phyloP scores from a whole-genome alignment of 2,113 vertebrate species.

The Phoenicopterus ruber region DNA sequence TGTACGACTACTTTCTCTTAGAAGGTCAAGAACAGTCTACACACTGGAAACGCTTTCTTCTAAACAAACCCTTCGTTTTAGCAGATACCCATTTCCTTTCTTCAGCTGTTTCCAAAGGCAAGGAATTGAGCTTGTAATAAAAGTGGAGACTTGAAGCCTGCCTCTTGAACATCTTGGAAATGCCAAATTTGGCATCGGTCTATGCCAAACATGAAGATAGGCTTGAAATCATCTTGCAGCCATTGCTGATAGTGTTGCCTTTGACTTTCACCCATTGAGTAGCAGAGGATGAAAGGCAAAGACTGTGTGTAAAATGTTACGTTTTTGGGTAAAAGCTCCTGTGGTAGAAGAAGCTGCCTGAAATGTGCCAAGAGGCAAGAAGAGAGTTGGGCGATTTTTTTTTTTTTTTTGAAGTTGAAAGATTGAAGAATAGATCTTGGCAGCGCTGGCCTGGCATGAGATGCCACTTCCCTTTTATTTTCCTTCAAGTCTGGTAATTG shows the following conservation, averaged over 20 bases:
- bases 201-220: neutral
- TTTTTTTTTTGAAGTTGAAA: neutral
- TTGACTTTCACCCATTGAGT: neutral
- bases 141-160: neutral
- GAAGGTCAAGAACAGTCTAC: neutral
- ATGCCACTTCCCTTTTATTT: slow-evolving; percentile 1
- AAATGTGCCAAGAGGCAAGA: neutral
- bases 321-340: neutral
- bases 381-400: no score
- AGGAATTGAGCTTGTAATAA: neutral
- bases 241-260: neutral
- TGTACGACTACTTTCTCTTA: neutral
- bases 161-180: neutral
- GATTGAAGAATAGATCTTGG: neutral
- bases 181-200: neutral
- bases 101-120: neutral
- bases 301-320: neutral
- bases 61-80: neutral
- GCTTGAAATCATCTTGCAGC: neutral
- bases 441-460: neutral
- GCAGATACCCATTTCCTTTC: neutral
- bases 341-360: neutral
- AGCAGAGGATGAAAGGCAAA: neutral
- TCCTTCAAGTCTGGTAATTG: slow-evolving; percentile 14
- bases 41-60: neutral